These are phyloP conservation scores for Boleophthalmus pectinirostris DNA, from an alignment of 2,113 vertebrate species.

Conservation along the genomic window DNA sequence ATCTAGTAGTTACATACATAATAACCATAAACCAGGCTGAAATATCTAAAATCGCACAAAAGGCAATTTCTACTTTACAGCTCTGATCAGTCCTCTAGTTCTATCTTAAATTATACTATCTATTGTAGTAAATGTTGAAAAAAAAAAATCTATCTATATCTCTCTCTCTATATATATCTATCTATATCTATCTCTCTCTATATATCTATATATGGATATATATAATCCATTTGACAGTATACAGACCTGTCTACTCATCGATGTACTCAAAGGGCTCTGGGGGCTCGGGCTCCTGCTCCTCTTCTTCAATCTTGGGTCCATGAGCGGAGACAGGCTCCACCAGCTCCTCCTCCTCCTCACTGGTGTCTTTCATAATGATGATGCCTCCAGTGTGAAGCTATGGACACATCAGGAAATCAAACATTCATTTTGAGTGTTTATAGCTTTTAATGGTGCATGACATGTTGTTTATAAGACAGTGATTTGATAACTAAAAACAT, in stretches of 20 bases:
- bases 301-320: constrained; percentile 96
- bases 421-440: not conserved
- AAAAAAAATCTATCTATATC: no score
- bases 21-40: no score
- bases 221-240: no score
- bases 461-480: not conserved
- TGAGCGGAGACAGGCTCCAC: constrained; percentile 97
- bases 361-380: constrained; percentile 97
- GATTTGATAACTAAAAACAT: not conserved
- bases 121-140: no score
- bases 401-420: not conserved
- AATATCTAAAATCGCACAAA: no score
- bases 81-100: no score
- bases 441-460: not conserved
- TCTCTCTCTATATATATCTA: no score
- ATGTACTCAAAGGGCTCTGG: constrained; percentile 98
- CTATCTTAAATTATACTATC: no score
- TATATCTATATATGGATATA: no score
- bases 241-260: constrained; percentile 83
- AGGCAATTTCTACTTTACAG: no score
- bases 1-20: not conserved
- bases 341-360: constrained; percentile 93
- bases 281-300: constrained; percentile 96
- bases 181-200: no score
- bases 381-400: constrained; percentile 96